These are phyloP conservation scores for Ormyrus labotus DNA, from an alignment of 2,888 invertebrate species.

Conservation along the genomic window DNA sequence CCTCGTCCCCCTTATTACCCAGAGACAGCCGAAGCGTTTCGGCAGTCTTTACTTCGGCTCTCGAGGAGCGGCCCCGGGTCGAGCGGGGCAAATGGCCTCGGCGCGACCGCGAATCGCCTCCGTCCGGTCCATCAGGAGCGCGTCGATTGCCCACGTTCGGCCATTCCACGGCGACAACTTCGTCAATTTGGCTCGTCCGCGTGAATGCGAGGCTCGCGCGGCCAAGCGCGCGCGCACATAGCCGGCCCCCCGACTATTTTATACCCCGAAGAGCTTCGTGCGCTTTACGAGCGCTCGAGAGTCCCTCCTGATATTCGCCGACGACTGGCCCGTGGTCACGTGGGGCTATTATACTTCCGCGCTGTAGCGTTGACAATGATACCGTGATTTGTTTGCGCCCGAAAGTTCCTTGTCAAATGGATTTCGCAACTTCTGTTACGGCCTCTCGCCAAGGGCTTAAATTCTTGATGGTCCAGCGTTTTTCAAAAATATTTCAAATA, in stretches of 20 bases:
- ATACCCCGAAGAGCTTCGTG: conserved; percentile 35
- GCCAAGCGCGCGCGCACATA: too few relatives aligned
- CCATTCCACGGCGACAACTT: conserved; percentile 55
- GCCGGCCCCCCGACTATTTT: background rate
- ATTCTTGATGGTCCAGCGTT: too few relatives aligned
- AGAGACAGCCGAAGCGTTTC: background rate
- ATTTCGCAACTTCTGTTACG: too few relatives aligned
- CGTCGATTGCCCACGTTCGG: conserved; percentile 55
- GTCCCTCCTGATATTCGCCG: conserved; percentile 10
- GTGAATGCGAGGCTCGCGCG: conserved; percentile 17
- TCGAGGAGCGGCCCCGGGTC: too few relatives aligned
- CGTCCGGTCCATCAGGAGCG: conserved; percentile 52
- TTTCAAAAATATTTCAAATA: too few relatives aligned
- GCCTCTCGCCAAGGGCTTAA: too few relatives aligned
- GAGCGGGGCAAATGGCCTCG: conserved; percentile 26
- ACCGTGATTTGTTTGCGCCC: too few relatives aligned
- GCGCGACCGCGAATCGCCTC: conserved; percentile 42
- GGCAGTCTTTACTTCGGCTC: too few relatives aligned
- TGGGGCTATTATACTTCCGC: conserved; percentile 20
- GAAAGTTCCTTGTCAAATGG: too few relatives aligned
- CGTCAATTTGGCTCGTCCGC: conserved; percentile 53
- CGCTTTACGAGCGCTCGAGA: conserved; percentile 38
- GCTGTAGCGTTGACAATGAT: too few relatives aligned
- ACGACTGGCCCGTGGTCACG: background rate
- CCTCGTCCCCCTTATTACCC: too few relatives aligned